phyloP scores from a whole-genome alignment of 2,797 vertebrate species.

The Etheostoma perlongum region DNA sequence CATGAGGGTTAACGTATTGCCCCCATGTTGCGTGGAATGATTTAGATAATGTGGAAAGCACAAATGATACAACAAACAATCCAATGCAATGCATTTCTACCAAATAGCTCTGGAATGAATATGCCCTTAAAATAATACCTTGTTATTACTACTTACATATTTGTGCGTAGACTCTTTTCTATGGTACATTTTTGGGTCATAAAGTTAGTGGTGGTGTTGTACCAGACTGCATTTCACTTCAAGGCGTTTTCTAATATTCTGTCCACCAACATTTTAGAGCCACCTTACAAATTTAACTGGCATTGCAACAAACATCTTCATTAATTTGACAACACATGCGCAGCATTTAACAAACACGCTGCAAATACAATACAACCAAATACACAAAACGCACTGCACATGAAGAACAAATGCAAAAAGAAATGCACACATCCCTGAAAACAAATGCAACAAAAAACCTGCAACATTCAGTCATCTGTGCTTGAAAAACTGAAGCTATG shows the following conservation, averaged over 20 bases:
- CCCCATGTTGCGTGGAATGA: neutral
- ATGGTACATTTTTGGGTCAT: no score
- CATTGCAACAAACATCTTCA: no score
- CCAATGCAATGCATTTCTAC: neutral
- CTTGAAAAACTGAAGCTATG: slow-evolving; percentile 69
- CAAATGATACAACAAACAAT: no score
- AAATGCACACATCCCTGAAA: no score
- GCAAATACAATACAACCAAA: no score
- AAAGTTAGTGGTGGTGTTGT: neutral
- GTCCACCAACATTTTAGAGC: neutral
- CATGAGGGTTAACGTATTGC: no score
- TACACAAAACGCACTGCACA: no score
- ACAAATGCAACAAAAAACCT: neutral
- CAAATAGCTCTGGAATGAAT: no score
- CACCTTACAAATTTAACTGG: neutral
- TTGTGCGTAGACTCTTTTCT: neutral
- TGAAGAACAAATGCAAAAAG: no score
- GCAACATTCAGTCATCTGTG: slow-evolving; percentile 51
- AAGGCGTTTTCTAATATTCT: neutral
- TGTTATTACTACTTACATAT: neutral
- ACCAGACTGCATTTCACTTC: neutral
- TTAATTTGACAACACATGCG: no score
- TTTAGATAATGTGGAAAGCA: neutral
- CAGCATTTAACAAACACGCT: no score
- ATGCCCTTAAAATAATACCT: neutral